These are phyloP conservation scores for Oscheius myriophilus DNA, from an alignment of 2,888 invertebrate genomes.

Conservation along the genomic window DNA sequence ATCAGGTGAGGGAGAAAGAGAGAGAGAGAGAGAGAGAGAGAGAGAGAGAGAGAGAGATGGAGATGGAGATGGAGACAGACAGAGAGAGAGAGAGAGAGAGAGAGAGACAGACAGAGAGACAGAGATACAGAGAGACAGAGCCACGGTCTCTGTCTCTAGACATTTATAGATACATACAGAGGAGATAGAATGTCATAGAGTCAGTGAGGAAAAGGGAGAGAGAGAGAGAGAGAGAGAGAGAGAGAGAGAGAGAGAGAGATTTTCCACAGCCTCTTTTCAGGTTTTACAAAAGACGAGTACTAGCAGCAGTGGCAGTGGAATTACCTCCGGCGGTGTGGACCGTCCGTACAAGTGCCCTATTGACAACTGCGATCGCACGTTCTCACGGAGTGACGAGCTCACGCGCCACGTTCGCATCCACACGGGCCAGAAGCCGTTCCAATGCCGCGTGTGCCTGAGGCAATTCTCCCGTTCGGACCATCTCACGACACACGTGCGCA, in stretches of 20 bases:
- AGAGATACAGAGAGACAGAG: too few relatives aligned
- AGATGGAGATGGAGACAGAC: too few relatives aligned
- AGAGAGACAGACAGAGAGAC: too few relatives aligned
- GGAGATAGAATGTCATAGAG: too few relatives aligned
- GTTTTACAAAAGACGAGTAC: not conserved
- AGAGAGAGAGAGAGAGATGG: too few relatives aligned
- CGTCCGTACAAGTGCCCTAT: conserved; percentile 97
- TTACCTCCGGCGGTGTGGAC: conserved; percentile 82
- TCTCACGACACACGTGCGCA: conserved; percentile 94
- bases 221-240: too few relatives aligned
- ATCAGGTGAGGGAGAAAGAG: not conserved
- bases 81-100: too few relatives aligned
- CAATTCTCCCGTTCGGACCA: conserved; percentile 97
- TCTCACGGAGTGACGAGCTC: conserved; percentile 96
- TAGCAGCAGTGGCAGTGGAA: not conserved
- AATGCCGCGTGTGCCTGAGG: conserved; percentile 95
- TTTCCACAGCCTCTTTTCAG: not conserved
- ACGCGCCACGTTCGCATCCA: conserved; percentile 98
- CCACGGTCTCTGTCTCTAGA: too few relatives aligned
- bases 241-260: too few relatives aligned
- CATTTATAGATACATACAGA: too few relatives aligned
- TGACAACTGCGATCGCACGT: conserved; percentile 93
- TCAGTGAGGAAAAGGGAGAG: too few relatives aligned
- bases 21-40: too few relatives aligned
- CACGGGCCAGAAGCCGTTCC: conserved; percentile 79